Conservation (phyloP, 2,113 vertebrate genomes). For the Saimiri boliviensis region DNA sequence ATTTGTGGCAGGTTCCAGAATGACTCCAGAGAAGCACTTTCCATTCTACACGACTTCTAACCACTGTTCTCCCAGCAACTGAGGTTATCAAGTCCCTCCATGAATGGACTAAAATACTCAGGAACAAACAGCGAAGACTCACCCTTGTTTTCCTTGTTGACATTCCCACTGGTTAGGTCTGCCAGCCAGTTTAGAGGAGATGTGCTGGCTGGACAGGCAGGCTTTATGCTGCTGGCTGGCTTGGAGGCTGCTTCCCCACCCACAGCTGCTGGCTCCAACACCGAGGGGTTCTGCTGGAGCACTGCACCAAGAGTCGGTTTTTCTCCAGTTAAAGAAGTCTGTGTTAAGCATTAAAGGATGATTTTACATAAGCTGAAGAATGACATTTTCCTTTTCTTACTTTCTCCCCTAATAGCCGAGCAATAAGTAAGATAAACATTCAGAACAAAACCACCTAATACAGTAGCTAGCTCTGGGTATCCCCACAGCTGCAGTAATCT, state of each 20-base stretch:
- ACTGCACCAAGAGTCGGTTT: slow-evolving; percentile 61
- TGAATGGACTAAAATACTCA: neutral
- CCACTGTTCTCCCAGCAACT: neutral
- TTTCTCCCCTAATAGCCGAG: neutral
- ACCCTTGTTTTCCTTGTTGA: slow-evolving; percentile 90
- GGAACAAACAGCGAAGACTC: neutral
- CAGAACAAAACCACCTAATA: neutral
- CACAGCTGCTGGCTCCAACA: slow-evolving; percentile 63
- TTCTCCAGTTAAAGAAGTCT: slow-evolving; percentile 80
- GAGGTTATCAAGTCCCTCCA: neutral
- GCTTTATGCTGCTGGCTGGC: slow-evolving; percentile 74
- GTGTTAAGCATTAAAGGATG: slow-evolving; percentile 53
- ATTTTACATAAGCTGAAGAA: neutral
- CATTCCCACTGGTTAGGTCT: slow-evolving; percentile 82
- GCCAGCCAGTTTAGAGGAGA: slow-evolving; percentile 85
- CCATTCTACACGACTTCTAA: neutral
- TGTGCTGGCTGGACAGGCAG: slow-evolving; percentile 70
- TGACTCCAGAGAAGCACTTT: neutral
- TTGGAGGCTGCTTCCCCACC: slow-evolving; percentile 70
- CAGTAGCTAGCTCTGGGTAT: neutral
- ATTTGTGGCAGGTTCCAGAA: neutral
- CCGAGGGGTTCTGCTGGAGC: slow-evolving; percentile 73
- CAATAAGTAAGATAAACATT: neutral
- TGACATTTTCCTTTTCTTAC: neutral
- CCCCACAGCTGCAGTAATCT: neutral